Conservation (phyloP, 2,797 vertebrate species). For the Phrynocephalus forsythii region DNA sequence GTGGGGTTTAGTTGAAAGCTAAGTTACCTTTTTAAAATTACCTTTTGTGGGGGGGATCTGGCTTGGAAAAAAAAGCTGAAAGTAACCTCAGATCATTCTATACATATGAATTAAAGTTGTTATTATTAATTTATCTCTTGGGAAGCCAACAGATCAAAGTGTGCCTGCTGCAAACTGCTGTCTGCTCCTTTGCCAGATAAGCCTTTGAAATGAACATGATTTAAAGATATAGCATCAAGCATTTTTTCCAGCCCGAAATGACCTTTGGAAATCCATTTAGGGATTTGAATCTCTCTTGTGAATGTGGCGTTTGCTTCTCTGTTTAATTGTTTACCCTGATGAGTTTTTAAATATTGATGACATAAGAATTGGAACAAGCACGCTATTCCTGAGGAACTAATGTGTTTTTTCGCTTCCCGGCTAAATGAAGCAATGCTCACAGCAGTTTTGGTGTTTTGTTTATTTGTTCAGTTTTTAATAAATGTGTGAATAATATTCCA, state of each 20-base stretch:
- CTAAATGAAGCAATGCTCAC: constrained; percentile 65
- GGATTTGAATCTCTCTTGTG: constrained; percentile 69
- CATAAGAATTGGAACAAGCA: constrained; percentile 66
- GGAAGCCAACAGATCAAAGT: constrained; percentile 65
- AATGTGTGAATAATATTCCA: constrained; percentile 69
- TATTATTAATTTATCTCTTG: constrained; percentile 73
- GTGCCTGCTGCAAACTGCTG: constrained; percentile 44
- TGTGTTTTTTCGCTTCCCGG: constrained; percentile 65
- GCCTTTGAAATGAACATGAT: constrained; percentile 68
- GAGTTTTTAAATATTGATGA: constrained; percentile 74
- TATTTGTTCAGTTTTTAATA: constrained; percentile 51
- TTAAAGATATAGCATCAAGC: constrained; percentile 64
- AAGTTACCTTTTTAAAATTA: constrained; percentile 50
- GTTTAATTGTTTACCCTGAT: constrained; percentile 74
- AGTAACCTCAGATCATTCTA: constrained; percentile 60
- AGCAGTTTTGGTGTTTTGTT: constrained; percentile 60
- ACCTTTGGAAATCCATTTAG: constrained; percentile 74
- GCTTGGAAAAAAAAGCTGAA: constrained; percentile 45
- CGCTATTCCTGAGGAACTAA: constrained; percentile 63
- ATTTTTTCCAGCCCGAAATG: constrained; percentile 63
- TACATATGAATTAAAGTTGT: constrained; percentile 74
- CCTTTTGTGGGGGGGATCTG: constrained; percentile 55
- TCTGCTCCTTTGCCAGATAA: constrained; percentile 61
- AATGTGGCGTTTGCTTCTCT: constrained; percentile 62
- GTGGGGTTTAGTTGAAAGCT: constrained; percentile 62